Base-by-base conservation (phyloP, 2,888 invertebrate species). In the Erannis defoliaria region DNA sequence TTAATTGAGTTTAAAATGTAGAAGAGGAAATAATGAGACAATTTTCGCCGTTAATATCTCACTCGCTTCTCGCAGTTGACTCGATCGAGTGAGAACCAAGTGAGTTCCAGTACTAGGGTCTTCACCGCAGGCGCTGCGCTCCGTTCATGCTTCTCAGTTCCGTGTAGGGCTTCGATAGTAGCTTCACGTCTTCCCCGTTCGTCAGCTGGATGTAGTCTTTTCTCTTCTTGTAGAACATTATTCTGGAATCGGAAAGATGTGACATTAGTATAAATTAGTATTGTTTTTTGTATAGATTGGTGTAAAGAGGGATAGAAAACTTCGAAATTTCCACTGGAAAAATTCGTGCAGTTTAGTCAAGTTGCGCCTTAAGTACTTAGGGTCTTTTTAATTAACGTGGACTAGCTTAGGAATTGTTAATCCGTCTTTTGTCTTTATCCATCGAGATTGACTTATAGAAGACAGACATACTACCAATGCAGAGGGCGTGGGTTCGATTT, bases 221-320 rank as follows among this genome's bases (percentile, higher is more conserved):
- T 2, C 93, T 84, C 66, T 86, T 93, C 66, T 83, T 86, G 78
- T 94, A 94, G 62, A 93, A 83, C 77, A 93, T 71, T 19, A 93
- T 67, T 14, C 94, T 94, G 92, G 12, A 89, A 89, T 56, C 6
- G 64, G 31, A 73, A 57, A 56, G 62, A 12, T n/a, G 10, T 5
- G 14, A 12, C 21, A 14, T 51, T 19, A 33, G 12, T 37, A 6
- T 33, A 10, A 10, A 10, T n/a, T n/a, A 2, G 1, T 8, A 1
- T 4, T 31, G 0, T 31, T 31, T 14, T 37, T 37, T 16, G 16
- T 14, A 37, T 16, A 37, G 9, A 14, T 16, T 16, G 10, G n/a
- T 16, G 16, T 1, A 16, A 37, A 12, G n/a, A n/a, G n/a, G n/a
- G n/a, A n/a, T n/a, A n/a, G n/a, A n/a, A n/a, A n/a, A n/a, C n/a